Conservation (phyloP, 1,140 invertebrate species). For the Pararge aegeria region DNA sequence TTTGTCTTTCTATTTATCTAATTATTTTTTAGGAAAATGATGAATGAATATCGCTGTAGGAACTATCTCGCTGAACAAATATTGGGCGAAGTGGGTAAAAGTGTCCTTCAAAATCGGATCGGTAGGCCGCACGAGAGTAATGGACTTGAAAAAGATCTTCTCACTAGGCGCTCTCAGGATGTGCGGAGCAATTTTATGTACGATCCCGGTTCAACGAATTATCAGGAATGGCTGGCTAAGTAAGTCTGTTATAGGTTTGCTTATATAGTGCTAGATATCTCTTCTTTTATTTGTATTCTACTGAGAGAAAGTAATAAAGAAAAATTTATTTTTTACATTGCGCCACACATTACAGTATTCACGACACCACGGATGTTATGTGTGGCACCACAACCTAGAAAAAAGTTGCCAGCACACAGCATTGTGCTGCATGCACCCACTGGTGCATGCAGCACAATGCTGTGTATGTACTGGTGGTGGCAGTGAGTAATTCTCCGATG, state of each 20-base stretch:
- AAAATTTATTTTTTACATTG: no score
- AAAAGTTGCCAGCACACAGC: no score
- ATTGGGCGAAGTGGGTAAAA: constrained; percentile 81
- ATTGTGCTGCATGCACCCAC: no score
- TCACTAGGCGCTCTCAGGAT: constrained; percentile 42
- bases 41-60: constrained; percentile 87
- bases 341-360: no score
- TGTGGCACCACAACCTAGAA: no score
- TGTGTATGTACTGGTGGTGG: no score
- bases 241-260: constrained; percentile 55
- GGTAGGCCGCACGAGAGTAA: constrained; percentile 43
- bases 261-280: no score
- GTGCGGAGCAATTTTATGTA: constrained; percentile 76
- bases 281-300: no score
- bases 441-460: no score
- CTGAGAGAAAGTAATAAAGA: no score
- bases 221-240: constrained; percentile 86
- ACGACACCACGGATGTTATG: no score
- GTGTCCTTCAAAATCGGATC: constrained; percentile 49
- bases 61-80: constrained; percentile 86
- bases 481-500: no score
- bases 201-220: constrained; percentile 84
- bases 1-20: neutral
- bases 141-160: constrained; percentile 2
- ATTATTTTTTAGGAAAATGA: constrained; percentile 79